These are phyloP conservation scores for Stigmatopora argus DNA, from an alignment of 2,113 vertebrate genomes.

Conservation along the genomic window DNA sequence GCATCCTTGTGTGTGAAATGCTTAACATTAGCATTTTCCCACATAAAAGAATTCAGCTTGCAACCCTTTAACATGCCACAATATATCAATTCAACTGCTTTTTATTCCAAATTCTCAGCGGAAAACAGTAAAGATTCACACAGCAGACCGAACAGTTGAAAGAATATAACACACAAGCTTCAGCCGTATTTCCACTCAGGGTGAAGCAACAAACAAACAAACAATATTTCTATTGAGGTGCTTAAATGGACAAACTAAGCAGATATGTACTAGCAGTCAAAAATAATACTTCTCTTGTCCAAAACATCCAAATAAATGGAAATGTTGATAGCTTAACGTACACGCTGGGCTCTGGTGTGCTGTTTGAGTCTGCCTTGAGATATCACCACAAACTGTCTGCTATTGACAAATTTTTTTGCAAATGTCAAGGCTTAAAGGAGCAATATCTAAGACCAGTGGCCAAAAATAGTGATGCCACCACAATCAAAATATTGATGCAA, in stretches of 20 bases:
- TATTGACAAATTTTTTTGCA: constrained; percentile 3
- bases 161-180: constrained; percentile 14
- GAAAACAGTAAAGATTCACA: constrained; percentile 68
- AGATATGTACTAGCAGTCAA: constrained; percentile 27
- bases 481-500: too few species aligned
- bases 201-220: not conserved
- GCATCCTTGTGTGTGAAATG: not conserved
- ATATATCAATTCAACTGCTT: not conserved
- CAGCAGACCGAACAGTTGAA: constrained; percentile 37
- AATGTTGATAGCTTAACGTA: constrained; percentile 14
- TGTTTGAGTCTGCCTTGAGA: constrained; percentile 3
- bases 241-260: not conserved
- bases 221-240: not conserved
- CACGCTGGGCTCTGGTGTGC: constrained; percentile 8
- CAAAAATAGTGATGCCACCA: too few species aligned
- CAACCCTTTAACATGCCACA: not conserved
- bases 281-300: constrained; percentile 1
- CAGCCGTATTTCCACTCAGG: constrained; percentile 1
- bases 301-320: not conserved
- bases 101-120: constrained; percentile 64
- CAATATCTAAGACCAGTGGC: too few species aligned
- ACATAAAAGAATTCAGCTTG: not conserved
- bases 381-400: not conserved
- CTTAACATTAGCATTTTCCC: not conserved
- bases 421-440: not conserved